Evolutionary conservation across 2,113 vertebrate genomes (phyloP), one percentile per base, ranked within the genome.

Genomic region (Paedocypris sp.): DNA sequence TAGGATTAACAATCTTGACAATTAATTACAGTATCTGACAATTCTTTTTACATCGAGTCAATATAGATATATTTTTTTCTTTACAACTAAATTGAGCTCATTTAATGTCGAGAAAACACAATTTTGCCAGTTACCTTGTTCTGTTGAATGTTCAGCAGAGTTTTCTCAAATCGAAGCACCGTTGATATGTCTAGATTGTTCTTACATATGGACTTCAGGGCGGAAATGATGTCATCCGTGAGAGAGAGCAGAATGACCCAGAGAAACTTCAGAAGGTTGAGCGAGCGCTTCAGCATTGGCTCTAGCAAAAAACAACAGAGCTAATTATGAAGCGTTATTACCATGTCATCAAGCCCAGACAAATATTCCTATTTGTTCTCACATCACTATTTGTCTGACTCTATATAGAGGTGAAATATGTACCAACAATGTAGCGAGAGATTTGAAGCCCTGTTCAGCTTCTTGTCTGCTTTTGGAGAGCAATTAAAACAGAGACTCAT

Each of bases 121-220:
- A n/a, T n/a, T n/a, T n/a, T 18, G 18, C 23, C 8, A 4, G 12
- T 48, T 19, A 79, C 87, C 85, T 82, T 80, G 20, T 83, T 80
- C 38, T 79, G 75, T 49, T 85, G 78, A 26, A 61, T 69, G 61
- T 38, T 46, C 58, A 88, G 73, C 39, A 82, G 58, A 0, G 73
- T 72, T 11, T 67, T 57, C 68, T 84, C 79, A 2, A 75, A 80
- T 9, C 32, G 26, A 62, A 85, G 72, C 45, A 89, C 85, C 15
- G 62, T 76, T 5, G 78, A 75, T n/a, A 85, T 80, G 26, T 78
- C 72, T 38, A 71, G 39, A 22, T 28, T 74, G 41, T 84, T 79
- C 38, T 86, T 80, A 32, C 80, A 81, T 51, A 86, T 79, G 0
- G 71, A 62, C 15, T 82, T 79, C 16, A 82, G 74, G 12, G 78